A percentile compares a stretch with the other conserved stretches of the same genome.
Conservation (phyloP, 2,888 invertebrate species). For the Aleiodes alternator region DNA sequence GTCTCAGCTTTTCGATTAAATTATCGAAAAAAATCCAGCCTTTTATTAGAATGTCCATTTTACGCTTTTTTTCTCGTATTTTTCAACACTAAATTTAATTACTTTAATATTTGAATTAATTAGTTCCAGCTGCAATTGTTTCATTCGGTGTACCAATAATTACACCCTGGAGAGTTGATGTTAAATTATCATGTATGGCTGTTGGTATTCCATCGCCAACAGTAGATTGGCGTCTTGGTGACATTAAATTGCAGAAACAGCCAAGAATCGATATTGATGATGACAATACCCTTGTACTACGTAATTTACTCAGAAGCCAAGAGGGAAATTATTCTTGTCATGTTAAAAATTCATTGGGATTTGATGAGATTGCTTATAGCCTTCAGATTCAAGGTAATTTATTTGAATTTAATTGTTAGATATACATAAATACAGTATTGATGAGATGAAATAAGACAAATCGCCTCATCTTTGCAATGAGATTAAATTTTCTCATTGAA, state of each 20-base stretch:
- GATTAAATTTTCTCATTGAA: too few species aligned
- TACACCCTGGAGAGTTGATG: constrained; percentile 77
- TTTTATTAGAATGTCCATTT: too few species aligned
- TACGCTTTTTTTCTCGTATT: too few species aligned
- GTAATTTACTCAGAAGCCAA: constrained; percentile 77
- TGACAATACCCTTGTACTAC: constrained; percentile 76
- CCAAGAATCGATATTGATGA: constrained; percentile 74
- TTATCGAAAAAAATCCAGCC: too few species aligned
- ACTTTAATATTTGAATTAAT: constrained; percentile 29
- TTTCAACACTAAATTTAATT: too few species aligned
- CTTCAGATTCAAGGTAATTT: constrained; percentile 77
- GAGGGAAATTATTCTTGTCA: constrained; percentile 79
- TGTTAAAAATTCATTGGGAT: constrained; percentile 76
- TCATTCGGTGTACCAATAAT: constrained; percentile 78
- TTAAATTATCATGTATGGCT: constrained; percentile 77
- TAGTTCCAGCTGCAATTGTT: constrained; percentile 78
- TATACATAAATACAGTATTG: too few species aligned
- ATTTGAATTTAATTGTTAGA: background rate
- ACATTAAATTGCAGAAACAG: constrained; percentile 70
- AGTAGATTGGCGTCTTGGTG: constrained; percentile 77
- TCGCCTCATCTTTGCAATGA: too few species aligned
- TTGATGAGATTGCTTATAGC: constrained; percentile 77
- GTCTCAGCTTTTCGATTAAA: too few species aligned
- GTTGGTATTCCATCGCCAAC: constrained; percentile 77
- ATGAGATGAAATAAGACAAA: too few species aligned